Evolutionary conservation across 2,888 invertebrate species (phyloP), one percentile per base, ranked within the genome.

Genomic region (Candidula unifasciata): DNA sequence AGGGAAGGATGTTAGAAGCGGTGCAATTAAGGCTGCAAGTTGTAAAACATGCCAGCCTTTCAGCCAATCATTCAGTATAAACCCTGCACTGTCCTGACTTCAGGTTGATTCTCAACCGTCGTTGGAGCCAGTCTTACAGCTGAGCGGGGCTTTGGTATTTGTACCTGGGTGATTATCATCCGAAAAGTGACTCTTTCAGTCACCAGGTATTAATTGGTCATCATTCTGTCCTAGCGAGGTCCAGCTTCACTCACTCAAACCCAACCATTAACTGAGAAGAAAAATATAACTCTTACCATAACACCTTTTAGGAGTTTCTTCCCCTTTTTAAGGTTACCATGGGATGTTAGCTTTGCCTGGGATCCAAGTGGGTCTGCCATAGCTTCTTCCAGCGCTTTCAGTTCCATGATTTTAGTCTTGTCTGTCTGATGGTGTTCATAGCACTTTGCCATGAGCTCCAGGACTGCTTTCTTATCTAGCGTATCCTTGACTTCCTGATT

Each of bases 401-500:
- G 86, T 71, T 92, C 91, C 86, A 91, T 90, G 33, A 91, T 85
- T 85, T 90, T 91, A 78, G 89, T 89, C 84, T 91, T 92, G 87
- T 92, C 91, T 10, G 90, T 88, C 83, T 91, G 90, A 83, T 93
- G 92, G 86, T 92, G 89, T 83, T 93, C 93, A 84, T 92, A 93
- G 80, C 93, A 93, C 74, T 93, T 92, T 0, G 91, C 90, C 93
- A 94, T 93, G 71, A 93, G 86, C 30, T 89, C 87, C 84, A 92
- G 89, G 10, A 93, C 87, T 6, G 93, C 93, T 73, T 93, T 93
- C 88, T 93, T 94, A 86, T 93, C 93, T 37, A 94, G 83, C 0
- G 93, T 93, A 87, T 94, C 94, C 86, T 94, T 94, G 33, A 94
- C 93, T 86, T 93, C 93, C 93, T 93, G 86, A 44, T 44, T 44